Percentiles rank a stretch among this genome's conserved stretches.
Evolutionary conservation across 2,113 vertebrate genomes (phyloP).

Genomic region (Myrmecobius fasciatus): DNA sequence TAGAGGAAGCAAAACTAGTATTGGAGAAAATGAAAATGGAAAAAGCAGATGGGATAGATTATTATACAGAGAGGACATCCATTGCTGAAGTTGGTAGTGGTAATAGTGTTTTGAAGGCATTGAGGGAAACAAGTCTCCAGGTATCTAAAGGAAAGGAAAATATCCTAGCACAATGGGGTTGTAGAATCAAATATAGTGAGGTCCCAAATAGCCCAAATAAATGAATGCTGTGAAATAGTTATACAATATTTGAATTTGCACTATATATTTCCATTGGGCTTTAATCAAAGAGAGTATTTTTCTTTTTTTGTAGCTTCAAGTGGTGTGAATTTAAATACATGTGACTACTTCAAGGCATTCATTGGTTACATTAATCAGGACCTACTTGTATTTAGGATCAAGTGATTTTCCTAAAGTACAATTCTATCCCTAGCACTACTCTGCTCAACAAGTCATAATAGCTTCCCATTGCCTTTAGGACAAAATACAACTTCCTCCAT

Average conservation of each 20-base stretch:
- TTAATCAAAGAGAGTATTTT: neutral
- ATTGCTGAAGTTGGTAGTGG: neutral
- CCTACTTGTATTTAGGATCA: neutral
- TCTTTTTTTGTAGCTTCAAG: neutral
- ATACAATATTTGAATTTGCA: neutral
- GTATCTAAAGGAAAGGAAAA: neutral
- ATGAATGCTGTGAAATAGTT: neutral
- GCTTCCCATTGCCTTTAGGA: neutral
- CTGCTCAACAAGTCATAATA: neutral
- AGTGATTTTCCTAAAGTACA: neutral
- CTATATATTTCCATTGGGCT: neutral
- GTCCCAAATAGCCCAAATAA: neutral
- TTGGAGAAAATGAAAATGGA: neutral
- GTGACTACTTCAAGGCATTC: neutral
- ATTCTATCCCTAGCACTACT: neutral
- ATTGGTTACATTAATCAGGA: neutral
- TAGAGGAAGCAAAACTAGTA: neutral
- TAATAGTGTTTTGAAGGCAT: neutral
- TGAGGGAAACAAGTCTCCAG: neutral
- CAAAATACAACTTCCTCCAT: neutral
- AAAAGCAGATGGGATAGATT: neutral
- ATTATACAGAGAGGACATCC: neutral
- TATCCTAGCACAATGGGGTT: neutral
- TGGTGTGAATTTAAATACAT: neutral
- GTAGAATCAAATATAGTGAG: neutral